Evolutionary conservation across 2,113 vertebrate species (phyloP).

Genomic region (Charina bottae): DNA sequence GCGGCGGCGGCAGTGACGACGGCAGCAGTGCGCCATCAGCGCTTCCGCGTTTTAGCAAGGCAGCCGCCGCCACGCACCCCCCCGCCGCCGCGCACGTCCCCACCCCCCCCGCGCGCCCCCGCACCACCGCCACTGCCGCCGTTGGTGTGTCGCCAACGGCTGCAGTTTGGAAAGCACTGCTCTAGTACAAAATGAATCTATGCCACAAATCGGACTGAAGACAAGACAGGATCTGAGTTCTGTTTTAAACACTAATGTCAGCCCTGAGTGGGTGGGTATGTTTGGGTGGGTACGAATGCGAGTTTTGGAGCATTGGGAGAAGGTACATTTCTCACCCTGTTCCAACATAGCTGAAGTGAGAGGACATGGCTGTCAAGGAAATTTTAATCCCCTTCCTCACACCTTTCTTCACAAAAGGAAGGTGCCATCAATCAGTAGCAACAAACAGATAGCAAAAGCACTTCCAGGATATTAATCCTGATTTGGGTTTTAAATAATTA

Average conservation of each 20-base stretch:
- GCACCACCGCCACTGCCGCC: no score
- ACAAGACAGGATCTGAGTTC: background rate
- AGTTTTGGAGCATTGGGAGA: background rate
- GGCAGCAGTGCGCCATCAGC: no score
- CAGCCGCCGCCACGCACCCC: no score
- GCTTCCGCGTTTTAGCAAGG: no score
- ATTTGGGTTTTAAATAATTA: background rate
- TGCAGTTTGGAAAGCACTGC: no score
- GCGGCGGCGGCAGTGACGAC: no score
- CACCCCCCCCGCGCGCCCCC: no score
- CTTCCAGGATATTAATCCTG: background rate
- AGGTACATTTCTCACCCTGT: background rate
- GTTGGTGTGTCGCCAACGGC: no score
- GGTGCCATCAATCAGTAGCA: background rate
- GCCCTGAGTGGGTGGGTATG: background rate
- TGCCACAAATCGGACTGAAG: background rate
- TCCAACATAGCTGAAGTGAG: background rate
- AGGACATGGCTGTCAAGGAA: background rate
- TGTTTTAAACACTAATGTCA: background rate
- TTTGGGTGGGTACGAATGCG: background rate
- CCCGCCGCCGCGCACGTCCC: no score
- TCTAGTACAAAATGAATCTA: background rate
- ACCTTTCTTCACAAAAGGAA: background rate
- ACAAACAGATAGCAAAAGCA: background rate
- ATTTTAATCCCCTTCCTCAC: background rate